phyloP scores from a whole-genome alignment of 2,797 vertebrate genomes.

The Falco novaeseelandiae region DNA sequence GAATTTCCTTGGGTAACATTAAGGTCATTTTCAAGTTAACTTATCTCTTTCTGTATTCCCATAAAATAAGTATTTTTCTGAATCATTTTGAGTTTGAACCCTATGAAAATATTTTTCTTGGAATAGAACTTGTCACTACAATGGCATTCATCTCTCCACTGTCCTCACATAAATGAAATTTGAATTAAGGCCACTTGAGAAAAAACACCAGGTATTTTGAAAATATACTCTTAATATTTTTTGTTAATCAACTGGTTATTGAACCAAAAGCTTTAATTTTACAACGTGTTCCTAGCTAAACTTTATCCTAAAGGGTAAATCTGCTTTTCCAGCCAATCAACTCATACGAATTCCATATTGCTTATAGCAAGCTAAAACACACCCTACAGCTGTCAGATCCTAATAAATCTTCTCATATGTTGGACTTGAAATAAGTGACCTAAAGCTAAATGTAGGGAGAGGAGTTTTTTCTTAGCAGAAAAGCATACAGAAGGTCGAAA shows the following conservation, averaged over 20 bases:
- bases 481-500: conserved; percentile 18
- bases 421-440: conserved; percentile 33
- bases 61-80: conserved; percentile 26
- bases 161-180: not conserved
- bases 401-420: conserved; percentile 41
- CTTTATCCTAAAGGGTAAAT: not conserved
- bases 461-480: not conserved
- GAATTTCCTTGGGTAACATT: not conserved
- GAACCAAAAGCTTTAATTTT: not conserved
- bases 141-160: not conserved
- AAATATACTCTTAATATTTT: not conserved
- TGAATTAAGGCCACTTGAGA: not conserved
- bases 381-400: conserved; percentile 39
- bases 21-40: conserved; percentile 26
- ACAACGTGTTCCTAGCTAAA: not conserved
- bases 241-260: not conserved
- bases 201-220: not conserved
- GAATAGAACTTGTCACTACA: not conserved
- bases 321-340: conserved; percentile 2
- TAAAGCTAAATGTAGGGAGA: conserved; percentile 16
- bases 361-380: conserved; percentile 50
- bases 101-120: conserved; percentile 1
- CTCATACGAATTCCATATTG: conserved; percentile 41
- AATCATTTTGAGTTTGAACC: not conserved
- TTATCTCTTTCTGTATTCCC: not conserved